Conservation (phyloP, 2,797 vertebrate species). For the Gephyroberyx darwinii region DNA sequence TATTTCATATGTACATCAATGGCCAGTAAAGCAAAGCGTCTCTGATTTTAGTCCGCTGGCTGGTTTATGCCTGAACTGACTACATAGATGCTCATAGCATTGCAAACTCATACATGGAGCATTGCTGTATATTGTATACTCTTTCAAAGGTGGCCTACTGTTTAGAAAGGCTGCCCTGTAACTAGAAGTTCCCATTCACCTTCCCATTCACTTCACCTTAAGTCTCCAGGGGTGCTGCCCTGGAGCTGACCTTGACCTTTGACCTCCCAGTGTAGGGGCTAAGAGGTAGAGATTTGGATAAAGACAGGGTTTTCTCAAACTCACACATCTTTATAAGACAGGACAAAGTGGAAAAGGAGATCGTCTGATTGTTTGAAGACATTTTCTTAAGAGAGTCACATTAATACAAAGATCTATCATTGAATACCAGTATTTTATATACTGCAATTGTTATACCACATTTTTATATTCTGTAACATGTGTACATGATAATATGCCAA, state of each 20-base stretch:
- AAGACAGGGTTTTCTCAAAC: constrained; percentile 73
- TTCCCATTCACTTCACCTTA: no score
- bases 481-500: constrained; percentile 82
- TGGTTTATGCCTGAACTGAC: no score
- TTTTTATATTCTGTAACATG: constrained; percentile 82
- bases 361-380: constrained; percentile 80
- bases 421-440: constrained; percentile 82
- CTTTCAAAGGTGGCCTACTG: no score
- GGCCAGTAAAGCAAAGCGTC: no score
- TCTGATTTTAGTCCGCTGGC: no score
- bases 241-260: neutral
- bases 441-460: constrained; percentile 82
- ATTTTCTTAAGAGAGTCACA: constrained; percentile 84
- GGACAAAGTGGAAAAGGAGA: constrained; percentile 82
- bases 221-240: no score
- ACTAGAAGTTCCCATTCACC: no score
- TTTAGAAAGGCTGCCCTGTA: no score
- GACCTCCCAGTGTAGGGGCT: neutral
- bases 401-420: constrained; percentile 84
- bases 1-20: no score
- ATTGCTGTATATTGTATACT: no score
- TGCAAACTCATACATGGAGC: no score
- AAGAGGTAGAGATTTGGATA: constrained; percentile 56
- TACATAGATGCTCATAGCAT: no score
- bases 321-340: constrained; percentile 81